Conservation (phyloP, 2,888 invertebrate genomes). For the Bombylius major region DNA sequence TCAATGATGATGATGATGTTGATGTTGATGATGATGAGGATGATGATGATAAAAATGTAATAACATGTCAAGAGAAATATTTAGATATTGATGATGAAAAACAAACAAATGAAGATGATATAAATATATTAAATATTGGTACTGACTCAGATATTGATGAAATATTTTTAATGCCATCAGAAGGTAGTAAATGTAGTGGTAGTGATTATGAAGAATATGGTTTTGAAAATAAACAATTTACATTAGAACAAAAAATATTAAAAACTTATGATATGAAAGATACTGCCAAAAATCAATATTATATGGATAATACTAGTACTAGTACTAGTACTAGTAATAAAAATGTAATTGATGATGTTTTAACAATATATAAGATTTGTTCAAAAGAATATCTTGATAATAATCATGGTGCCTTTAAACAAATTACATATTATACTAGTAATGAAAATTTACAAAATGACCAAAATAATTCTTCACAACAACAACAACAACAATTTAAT, state of each 20-base stretch:
- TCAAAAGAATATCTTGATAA: slow-evolving; percentile 10
- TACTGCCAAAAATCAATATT: not conserved
- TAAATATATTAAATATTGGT: not conserved
- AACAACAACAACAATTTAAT: not conserved
- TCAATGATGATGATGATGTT: slow-evolving; percentile 8
- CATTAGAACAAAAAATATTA: slow-evolving; percentile 8
- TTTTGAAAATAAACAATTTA: slow-evolving; percentile 15
- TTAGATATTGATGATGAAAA: not conserved
- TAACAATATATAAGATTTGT: slow-evolving; percentile 17
- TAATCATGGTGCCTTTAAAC: not conserved
- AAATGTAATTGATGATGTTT: slow-evolving; percentile 11
- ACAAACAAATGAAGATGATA: slow-evolving; percentile 4
- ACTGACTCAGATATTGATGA: slow-evolving; percentile 17
- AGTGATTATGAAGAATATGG: slow-evolving; percentile 11
- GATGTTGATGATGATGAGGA: slow-evolving; percentile 8
- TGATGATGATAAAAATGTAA: not conserved
- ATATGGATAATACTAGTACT: too few species aligned
- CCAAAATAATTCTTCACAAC: not conserved
- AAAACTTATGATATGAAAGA: not conserved
- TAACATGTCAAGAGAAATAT: not conserved
- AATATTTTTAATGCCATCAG: slow-evolving; percentile 19
- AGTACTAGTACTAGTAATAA: not conserved
- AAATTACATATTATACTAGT: not conserved
- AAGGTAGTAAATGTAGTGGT: slow-evolving; percentile 8
- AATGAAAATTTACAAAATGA: not conserved